Base-by-base conservation (phyloP, 2,888 invertebrate species). In the Aphidoletes aphidimyza region DNA sequence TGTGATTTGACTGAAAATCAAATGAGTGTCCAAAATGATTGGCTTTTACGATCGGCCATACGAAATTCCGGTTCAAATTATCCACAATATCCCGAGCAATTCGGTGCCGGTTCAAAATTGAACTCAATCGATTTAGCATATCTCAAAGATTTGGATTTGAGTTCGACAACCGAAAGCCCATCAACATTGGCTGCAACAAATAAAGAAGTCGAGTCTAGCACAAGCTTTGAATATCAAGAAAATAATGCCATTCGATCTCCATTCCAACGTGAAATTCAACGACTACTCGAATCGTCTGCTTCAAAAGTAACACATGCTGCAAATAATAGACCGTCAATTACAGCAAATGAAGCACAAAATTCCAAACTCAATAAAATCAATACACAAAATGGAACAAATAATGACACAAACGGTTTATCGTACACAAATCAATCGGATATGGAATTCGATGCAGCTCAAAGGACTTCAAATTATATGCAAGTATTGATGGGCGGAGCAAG, bases 241-340 rank as follows among this genome's bases (percentile, higher is more conserved):
- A 91, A 92, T 85, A 88, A 89, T 39, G 91, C 83, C 17, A 84
- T 84, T n/a, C 90, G 90, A 86, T 93, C 93, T 84, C 95, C 95
- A 34, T 95, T 95, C 88, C 95, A 95, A 90, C 92, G 94, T 88
- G 95, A 95, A 89, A 94, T 95, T 87, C 94, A 95, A 89, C 93
- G 95, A 89, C 91, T 95, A 87, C 95, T 94, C 87, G 94, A 95
- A 87, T 90, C 90, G 5, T 86, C 88, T 69, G 85, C 84, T 17
- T 81, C 84, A 37, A 85, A 85, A 83, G 83, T 84, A 9, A 42
- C 81, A 34, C 19, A 81, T 14, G 83, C 37, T 37, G 34, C 39
- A 59, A 34, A 42, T 45, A 84, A 30, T 39, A 78, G 8, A 84
- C 22, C 14, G 42, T 34, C 42, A 84, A 9, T 26, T 59, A 37